A percentile compares a stretch with the other conserved stretches of the same genome.
phyloP scores from a whole-genome alignment of 2,888 invertebrate genomes.

The Cyaniris semiargus region DNA sequence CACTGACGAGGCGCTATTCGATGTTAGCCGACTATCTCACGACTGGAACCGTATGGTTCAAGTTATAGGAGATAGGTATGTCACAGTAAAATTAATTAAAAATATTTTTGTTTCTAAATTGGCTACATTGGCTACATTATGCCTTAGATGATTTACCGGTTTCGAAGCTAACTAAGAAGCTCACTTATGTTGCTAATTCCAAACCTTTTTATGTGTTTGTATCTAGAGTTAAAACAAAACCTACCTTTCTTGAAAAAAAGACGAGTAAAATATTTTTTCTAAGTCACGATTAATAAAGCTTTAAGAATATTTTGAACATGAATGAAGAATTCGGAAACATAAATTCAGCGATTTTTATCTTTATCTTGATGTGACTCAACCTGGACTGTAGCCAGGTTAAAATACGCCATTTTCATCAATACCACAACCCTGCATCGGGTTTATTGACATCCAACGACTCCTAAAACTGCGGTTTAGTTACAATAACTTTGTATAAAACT shows the following conservation, averaged over 20 bases:
- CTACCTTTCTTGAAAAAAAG: not conserved
- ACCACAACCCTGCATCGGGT: not conserved
- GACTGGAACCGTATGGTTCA: conserved; percentile 42
- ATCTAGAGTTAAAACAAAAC: not conserved
- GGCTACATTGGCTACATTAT: not conserved
- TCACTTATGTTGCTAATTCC: too few species aligned
- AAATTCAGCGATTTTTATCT: not conserved
- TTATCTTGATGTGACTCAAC: not conserved
- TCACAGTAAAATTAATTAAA: too few species aligned
- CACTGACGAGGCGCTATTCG: conserved; percentile 67
- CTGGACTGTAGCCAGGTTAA: not conserved
- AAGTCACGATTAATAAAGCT: not conserved
- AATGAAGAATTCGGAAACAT: not conserved
- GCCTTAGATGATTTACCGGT: too few species aligned
- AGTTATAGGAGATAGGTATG: conserved; percentile 38
- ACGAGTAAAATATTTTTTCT: too few species aligned
- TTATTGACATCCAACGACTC: not conserved
- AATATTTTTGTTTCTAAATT: not conserved
- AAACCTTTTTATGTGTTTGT: too few species aligned
- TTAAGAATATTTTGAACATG: not conserved
- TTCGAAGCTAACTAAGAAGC: too few species aligned
- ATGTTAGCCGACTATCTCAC: conserved; percentile 64
- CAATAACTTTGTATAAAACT: not conserved
- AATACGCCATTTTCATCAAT: not conserved
- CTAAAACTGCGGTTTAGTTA: not conserved